Evolutionary conservation across 2,888 invertebrate species (phyloP).

Genomic region (Archips crataeganus): DNA sequence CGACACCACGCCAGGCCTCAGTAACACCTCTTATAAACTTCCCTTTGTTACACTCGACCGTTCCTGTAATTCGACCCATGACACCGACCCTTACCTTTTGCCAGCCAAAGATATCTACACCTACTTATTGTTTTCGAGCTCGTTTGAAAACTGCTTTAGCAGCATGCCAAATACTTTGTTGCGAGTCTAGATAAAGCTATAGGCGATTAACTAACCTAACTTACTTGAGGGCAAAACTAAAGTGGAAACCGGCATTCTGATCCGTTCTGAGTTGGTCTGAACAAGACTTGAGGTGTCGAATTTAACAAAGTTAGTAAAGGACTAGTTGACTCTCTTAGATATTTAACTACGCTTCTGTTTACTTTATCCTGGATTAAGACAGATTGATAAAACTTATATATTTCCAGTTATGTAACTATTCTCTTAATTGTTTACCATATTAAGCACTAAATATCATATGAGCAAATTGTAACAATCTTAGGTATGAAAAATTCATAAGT

Average conservation of each 20-base stretch:
- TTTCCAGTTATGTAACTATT: no score
- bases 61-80: slow-evolving; percentile 53
- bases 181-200: slow-evolving; percentile 25
- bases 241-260: slow-evolving; percentile 15
- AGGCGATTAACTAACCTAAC: slow-evolving; percentile 14
- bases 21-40: slow-evolving; percentile 57
- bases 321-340: not conserved
- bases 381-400: no score
- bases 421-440: no score
- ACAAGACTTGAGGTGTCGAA: not conserved
- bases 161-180: slow-evolving; percentile 36
- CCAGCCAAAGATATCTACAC: slow-evolving; percentile 27
- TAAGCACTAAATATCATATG: no score
- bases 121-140: slow-evolving; percentile 48
- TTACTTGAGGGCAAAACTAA: slow-evolving; percentile 10
- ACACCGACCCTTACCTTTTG: slow-evolving; percentile 43
- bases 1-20: slow-evolving; percentile 54
- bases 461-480: no score
- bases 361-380: not conserved
- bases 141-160: slow-evolving; percentile 42
- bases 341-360: not conserved
- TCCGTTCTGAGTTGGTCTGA: not conserved
- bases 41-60: slow-evolving; percentile 52
- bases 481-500: no score
- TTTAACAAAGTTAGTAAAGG: not conserved